Evolutionary conservation across 2,888 invertebrate species (phyloP), one percentile per base, ranked within the genome.

Genomic region (Corbicula japonica): DNA sequence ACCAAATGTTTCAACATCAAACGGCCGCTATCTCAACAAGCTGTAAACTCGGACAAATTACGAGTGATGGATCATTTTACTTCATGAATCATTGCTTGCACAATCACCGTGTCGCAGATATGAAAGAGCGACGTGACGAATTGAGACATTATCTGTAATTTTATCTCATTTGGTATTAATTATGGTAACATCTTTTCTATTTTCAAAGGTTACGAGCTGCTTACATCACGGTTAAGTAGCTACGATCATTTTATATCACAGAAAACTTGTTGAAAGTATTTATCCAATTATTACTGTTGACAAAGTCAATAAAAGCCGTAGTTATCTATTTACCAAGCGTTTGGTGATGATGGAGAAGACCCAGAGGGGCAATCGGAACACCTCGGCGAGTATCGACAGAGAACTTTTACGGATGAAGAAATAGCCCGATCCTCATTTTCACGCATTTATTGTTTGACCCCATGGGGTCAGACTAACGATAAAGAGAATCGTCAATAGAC

Each of bases 101-200:
- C 5, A 48, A 41, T 66, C 52, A 54, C 8, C 26, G 32, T 18
- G 38, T 12, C 30, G 50, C 54, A 41, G 41, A 52, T 66, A 41
- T 66, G 38, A 35, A 38, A 26, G 41, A 18, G 44, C 38, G 21
- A 72, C 62, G 71, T 62, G 62, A 72, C 62, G 38, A 62, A 52
- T 54, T 38, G 23, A 2, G 21, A 34, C 50, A 62, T 72, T 62
- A 72, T 72, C 62, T 41, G 18, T 46, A 72, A 62, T 72, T 52
- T 72, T 54, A 72, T 72, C 71, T 62, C 50, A 63, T 72, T 72
- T 72, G 38, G 28, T 54, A 62, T 61, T 54, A 62, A 72, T 72
- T 72, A 54, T 26, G 18, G 62, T 41, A 72, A 62, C 71, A 62
- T 72, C 52, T 72, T 72, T 72, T 44, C 3, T 6, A 54, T 30